Evolutionary conservation across 2,113 vertebrate genomes (phyloP).

Genomic region (Guaruba guarouba): DNA sequence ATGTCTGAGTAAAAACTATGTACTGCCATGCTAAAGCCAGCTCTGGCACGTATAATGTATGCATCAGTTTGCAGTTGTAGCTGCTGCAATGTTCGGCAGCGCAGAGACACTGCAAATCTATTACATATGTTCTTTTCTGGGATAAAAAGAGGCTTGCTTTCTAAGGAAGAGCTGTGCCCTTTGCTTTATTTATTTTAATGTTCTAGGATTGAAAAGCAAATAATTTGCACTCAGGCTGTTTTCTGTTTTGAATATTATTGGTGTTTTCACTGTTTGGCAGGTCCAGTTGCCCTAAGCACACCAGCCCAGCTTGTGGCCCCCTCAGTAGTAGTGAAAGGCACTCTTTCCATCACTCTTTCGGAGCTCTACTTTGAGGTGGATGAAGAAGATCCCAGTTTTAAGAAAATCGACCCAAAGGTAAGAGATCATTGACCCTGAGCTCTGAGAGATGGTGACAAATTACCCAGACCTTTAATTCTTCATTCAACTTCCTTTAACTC

Average conservation of each 20-base stretch:
- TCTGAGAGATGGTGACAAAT: slow-evolving; percentile 59
- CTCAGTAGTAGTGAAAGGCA: slow-evolving; percentile 87
- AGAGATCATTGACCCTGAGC: slow-evolving; percentile 69
- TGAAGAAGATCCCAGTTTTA: slow-evolving; percentile 94
- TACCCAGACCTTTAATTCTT: slow-evolving; percentile 61
- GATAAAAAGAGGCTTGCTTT: not conserved
- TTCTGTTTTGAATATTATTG: not conserved
- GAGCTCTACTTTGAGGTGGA: slow-evolving; percentile 99
- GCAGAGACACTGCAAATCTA: slow-evolving; percentile 38
- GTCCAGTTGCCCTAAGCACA: slow-evolving; percentile 90
- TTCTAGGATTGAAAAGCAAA: not conserved
- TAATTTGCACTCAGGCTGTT: not conserved
- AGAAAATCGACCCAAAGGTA: slow-evolving; percentile 96
- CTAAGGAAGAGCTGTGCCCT: not conserved
- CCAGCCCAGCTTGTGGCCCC: slow-evolving; percentile 92
- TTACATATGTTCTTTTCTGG: slow-evolving; percentile 28
- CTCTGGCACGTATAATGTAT: not conserved
- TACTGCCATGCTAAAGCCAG: not conserved
- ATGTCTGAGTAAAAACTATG: not conserved
- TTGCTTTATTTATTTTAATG: not conserved
- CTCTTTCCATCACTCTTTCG: slow-evolving; percentile 91
- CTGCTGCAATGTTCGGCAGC: not conserved
- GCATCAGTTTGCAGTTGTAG: slow-evolving; percentile 37
- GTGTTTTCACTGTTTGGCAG: slow-evolving; percentile 73
- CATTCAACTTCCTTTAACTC: slow-evolving; percentile 15